Conservation (phyloP, 2,888 invertebrate species). For the Trachelus troglodyta region DNA sequence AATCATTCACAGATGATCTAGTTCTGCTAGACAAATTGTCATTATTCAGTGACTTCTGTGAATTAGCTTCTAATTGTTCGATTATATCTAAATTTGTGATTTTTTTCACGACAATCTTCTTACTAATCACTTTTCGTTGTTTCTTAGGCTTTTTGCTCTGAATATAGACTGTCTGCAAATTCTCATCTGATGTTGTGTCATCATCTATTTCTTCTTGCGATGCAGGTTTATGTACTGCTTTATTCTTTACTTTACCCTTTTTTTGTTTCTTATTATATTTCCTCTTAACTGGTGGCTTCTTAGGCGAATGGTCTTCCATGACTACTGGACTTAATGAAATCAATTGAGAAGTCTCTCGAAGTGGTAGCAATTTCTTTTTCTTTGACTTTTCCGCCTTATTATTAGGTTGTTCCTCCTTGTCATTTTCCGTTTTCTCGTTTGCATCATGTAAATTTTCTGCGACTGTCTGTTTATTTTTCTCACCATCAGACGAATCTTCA, state of each 20-base stretch:
- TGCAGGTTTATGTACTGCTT: background rate
- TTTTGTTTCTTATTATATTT: constrained; percentile 23
- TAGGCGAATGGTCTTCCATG: background rate
- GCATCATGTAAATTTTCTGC: constrained; percentile 35
- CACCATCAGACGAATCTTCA: constrained; percentile 7
- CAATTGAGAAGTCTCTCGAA: constrained; percentile 38
- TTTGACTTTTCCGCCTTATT: background rate
- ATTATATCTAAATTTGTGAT: constrained; percentile 34
- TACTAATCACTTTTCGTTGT: constrained; percentile 48
- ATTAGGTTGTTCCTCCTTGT: background rate
- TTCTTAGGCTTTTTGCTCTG: constrained; percentile 29
- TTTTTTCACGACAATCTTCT: constrained; percentile 56
- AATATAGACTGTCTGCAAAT: background rate
- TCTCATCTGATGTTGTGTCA: background rate
- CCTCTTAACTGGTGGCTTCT: constrained; percentile 21
- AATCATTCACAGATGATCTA: constrained; percentile 49
- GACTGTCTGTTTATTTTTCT: constrained; percentile 20
- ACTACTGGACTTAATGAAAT: constrained; percentile 47
- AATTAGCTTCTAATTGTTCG: constrained; percentile 28
- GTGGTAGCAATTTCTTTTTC: constrained; percentile 43
- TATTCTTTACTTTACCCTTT: constrained; percentile 14
- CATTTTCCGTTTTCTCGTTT: constrained; percentile 6
- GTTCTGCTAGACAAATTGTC: constrained; percentile 12
- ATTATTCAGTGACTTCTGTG: background rate
- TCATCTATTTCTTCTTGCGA: background rate